Percentiles rank a stretch among this genome's conserved stretches.
These are phyloP conservation scores for Sarcophaga bullata DNA, from an alignment of 1,140 invertebrate species.

Conservation along the genomic window DNA sequence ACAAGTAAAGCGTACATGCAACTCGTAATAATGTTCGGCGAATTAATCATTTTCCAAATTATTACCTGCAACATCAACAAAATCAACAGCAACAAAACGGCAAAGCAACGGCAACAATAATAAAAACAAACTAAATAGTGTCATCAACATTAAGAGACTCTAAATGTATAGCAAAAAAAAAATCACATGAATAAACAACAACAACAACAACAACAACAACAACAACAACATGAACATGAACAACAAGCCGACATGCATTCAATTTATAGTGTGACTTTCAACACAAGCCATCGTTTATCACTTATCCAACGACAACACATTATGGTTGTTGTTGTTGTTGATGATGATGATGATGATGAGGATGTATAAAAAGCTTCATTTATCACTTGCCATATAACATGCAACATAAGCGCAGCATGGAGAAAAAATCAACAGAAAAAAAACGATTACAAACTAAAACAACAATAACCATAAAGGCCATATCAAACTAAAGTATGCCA, in stretches of 20 bases:
- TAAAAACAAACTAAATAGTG: neutral
- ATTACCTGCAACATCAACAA: neutral
- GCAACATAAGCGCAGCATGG: slow-evolving; percentile 9
- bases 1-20: too few relatives aligned
- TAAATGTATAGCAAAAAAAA: neutral
- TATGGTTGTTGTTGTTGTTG: neutral
- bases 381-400: slow-evolving; percentile 14
- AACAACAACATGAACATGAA: too few relatives aligned
- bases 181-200: too few relatives aligned
- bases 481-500: slow-evolving; percentile 30
- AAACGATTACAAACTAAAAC: neutral
- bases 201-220: too few relatives aligned
- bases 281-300: slow-evolving; percentile 33
- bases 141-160: slow-evolving; percentile 23
- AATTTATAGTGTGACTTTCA: slow-evolving; percentile 6
- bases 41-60: slow-evolving; percentile 14
- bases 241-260: neutral
- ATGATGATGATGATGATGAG: neutral
- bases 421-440: neutral
- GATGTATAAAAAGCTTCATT: slow-evolving; percentile 23
- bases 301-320: slow-evolving; percentile 25
- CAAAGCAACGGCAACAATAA: neutral
- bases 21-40: too few relatives aligned
- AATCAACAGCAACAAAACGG: neutral
- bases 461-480: slow-evolving; percentile 16